phyloP scores from a whole-genome alignment of 2,797 vertebrate species.

The Pogonophryne albipinna region DNA sequence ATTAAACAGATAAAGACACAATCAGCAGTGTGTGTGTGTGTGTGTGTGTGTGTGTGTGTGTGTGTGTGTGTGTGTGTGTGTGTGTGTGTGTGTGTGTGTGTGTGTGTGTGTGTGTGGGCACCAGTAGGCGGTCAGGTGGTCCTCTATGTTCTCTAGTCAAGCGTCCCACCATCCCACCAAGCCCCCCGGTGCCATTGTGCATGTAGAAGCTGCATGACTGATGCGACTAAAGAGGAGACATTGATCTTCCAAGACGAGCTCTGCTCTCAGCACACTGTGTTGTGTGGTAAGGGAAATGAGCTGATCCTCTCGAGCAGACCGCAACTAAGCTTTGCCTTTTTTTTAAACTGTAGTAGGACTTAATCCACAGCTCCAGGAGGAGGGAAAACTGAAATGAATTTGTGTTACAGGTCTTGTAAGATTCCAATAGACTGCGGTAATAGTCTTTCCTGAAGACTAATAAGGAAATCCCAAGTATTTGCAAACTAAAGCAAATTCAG shows the following conservation, averaged over 20 bases:
- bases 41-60: slow-evolving; percentile 51
- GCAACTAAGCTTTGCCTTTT: slow-evolving; percentile 76
- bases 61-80: too few species aligned
- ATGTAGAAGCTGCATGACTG: slow-evolving; percentile 79
- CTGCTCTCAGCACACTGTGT: slow-evolving; percentile 69
- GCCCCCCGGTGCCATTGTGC: slow-evolving; percentile 75
- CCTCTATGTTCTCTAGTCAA: slow-evolving; percentile 75
- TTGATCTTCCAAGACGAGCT: slow-evolving; percentile 80
- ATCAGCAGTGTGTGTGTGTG: slow-evolving; percentile 61
- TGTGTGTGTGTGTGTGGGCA: slow-evolving; percentile 59
- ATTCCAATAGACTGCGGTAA: slow-evolving; percentile 47
- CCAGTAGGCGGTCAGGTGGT: slow-evolving; percentile 83
- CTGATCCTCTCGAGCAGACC: slow-evolving; percentile 78
- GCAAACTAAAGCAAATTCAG: slow-evolving; percentile 28
- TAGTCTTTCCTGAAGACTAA: slow-evolving; percentile 41
- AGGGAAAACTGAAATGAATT: slow-evolving; percentile 59
- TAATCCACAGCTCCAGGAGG: slow-evolving; percentile 71
- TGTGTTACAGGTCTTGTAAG: slow-evolving; percentile 58
- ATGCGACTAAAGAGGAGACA: slow-evolving; percentile 80
- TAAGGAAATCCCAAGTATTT: slow-evolving; percentile 39
- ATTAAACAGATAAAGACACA: slow-evolving; percentile 76
- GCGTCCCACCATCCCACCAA: slow-evolving; percentile 62
- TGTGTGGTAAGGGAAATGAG: slow-evolving; percentile 77
- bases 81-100: slow-evolving; percentile 44
- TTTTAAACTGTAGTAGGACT: slow-evolving; percentile 49